Base-by-base conservation (phyloP, 1,140 invertebrate genomes). In the Leptoteleia sp. region DNA sequence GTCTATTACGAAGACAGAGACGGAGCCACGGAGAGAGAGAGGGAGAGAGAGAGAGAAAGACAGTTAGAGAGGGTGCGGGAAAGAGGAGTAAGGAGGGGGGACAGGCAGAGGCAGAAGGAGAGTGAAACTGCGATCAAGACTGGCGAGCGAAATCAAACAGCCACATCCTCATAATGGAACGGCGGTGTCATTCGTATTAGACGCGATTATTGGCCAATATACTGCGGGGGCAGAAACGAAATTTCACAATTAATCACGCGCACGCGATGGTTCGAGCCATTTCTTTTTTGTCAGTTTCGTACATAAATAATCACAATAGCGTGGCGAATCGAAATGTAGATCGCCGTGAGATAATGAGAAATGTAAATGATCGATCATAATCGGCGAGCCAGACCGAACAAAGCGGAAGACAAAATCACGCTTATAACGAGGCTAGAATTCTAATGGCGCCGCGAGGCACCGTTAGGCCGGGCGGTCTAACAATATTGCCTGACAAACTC, bases 401-500 rank as follows among this genome's bases (percentile, higher is more conserved):
- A 78, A 78, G 67, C 62, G 75, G 68, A 68, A 75, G 68, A 73
- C 64, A 8, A 80, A 78, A 81, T 80, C 64, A 79, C 71, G 64
- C 64, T 78, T 71, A 35, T 68, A 67, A 78, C 81, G 77, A 80
- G 81, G 38, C 29, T 68, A 79, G 85, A 84, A 86, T 87, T 86
- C 83, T 81, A 87, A 82, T 80, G 52, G 65, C 50, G 29, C 29
- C 13, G 35, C 22, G 57, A 75, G 62, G 70, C 72, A 82, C 80
- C 78, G 80, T 82, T 83, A 79, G 70, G 25, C 48, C 9, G 38
- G 22, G 6, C 12, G n/a, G 37, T 73, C 76, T 76, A 76, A 81
- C 45, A 55, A 77, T 78, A 79, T 83, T 80, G 68, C 57, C 47
- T 31, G 25, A 42, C 42, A 33, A 71, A 55, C 68, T 42, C 43